Percentiles rank a stretch among this genome's conserved stretches.
phyloP scores from a whole-genome alignment of 1,140 invertebrate genomes.

The Myzus persicae region DNA sequence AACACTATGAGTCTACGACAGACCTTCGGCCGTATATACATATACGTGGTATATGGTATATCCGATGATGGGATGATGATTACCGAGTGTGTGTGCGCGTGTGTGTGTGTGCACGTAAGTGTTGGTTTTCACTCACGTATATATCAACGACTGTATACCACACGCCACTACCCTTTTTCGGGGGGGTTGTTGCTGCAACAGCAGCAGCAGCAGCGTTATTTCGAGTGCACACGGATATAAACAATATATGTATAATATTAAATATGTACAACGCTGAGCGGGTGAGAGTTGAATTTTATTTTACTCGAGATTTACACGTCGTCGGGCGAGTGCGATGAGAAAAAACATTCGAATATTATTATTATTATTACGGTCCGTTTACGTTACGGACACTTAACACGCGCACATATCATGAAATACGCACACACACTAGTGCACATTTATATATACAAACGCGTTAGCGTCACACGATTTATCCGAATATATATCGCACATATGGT shows the following conservation, averaged over 20 bases:
- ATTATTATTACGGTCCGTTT: slow-evolving; percentile 28
- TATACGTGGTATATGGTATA: neutral
- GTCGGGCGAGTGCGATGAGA: neutral
- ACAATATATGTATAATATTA: neutral
- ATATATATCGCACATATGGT: neutral
- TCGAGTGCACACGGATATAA: slow-evolving; percentile 34
- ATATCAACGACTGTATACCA: neutral
- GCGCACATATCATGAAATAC: neutral
- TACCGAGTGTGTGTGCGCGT: slow-evolving; percentile 19
- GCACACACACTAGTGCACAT: neutral
- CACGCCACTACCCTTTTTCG: neutral
- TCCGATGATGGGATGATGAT: slow-evolving; percentile 51
- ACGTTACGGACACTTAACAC: slow-evolving; percentile 33
- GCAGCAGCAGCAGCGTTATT: neutral
- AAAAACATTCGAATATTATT: slow-evolving; percentile 39
- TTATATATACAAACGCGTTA: neutral
- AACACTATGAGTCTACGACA: slow-evolving; percentile 8
- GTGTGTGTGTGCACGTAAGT: neutral
- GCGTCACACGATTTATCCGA: neutral
- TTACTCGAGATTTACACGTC: neutral
- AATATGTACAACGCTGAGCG: too few species aligned
- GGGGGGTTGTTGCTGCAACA: neutral
- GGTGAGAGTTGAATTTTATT: neutral
- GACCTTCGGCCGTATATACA: neutral
- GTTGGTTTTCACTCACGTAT: slow-evolving; percentile 19